These are phyloP conservation scores for Luscinia megarhynchos DNA, from an alignment of 2,797 vertebrate genomes.

Conservation along the genomic window DNA sequence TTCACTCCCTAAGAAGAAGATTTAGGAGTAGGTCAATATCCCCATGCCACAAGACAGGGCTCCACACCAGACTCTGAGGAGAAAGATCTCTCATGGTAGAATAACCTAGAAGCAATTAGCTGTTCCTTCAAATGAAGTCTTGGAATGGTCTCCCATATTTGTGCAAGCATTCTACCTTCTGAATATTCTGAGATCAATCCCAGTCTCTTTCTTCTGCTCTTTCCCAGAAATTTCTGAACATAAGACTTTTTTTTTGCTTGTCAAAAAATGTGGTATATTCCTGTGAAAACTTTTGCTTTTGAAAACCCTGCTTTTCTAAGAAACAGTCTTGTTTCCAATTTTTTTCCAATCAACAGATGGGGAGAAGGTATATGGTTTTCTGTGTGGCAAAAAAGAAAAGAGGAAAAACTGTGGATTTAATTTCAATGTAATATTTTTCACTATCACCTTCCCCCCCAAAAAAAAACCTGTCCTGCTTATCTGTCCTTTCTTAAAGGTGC, in stretches of 20 bases:
- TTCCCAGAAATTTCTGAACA: background rate
- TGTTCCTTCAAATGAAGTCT: background rate
- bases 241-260: background rate
- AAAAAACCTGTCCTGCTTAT: background rate
- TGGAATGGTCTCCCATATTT: background rate
- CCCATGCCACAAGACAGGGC: background rate
- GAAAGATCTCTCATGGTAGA: background rate
- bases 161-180: background rate
- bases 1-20: background rate
- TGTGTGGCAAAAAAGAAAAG: background rate
- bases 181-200: background rate
- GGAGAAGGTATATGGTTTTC: background rate
- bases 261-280: background rate
- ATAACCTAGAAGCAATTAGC: background rate
- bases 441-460: rapidly evolving
- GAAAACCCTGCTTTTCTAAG: background rate
- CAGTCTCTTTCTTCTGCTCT: background rate
- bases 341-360: background rate
- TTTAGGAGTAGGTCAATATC: background rate
- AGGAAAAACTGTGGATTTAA: background rate
- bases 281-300: background rate
- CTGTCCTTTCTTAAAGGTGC: background rate
- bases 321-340: background rate
- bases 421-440: constrained; percentile 12
- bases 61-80: background rate